Percentiles rank a stretch among this genome's conserved stretches.
Conservation (phyloP, 2,797 vertebrate species). For the Distichodus sexfasciatus region DNA sequence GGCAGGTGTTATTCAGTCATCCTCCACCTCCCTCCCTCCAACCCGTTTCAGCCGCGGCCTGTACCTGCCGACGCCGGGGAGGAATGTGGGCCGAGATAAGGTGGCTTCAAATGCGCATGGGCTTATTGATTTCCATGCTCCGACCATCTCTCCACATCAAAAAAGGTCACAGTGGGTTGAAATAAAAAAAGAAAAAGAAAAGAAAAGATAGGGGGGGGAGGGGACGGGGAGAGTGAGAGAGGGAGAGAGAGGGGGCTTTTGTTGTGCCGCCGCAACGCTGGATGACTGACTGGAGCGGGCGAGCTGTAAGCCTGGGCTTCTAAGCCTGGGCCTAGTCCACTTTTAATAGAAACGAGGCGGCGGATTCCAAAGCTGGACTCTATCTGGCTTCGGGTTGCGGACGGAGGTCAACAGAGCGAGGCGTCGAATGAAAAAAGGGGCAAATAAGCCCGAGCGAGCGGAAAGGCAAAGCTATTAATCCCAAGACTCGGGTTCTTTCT, state of each 20-base stretch:
- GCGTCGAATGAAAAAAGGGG: background rate
- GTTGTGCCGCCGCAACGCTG: conserved; percentile 16
- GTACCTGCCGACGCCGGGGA: conserved; percentile 18
- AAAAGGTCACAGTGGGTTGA: conserved; percentile 34
- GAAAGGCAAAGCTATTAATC: conserved; percentile 13
- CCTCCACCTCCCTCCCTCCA: conserved; percentile 5
- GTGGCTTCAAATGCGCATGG: conserved; percentile 35
- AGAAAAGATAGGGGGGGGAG: background rate
- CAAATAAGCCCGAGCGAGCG: background rate
- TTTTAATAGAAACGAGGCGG: conserved; percentile 23
- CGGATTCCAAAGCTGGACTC: conserved; percentile 11
- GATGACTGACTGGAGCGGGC: conserved; percentile 6
- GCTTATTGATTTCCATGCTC: conserved; percentile 41
- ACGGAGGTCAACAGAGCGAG: background rate
- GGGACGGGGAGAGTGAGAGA: background rate
- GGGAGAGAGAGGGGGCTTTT: conserved; percentile 16
- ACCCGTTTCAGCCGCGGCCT: conserved; percentile 9
- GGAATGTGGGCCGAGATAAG: conserved; percentile 43
- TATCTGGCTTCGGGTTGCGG: conserved; percentile 17
- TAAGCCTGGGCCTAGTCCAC: conserved; percentile 17
- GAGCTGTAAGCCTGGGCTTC: conserved; percentile 14
- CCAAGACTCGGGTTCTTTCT: background rate
- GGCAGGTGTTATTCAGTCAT: background rate
- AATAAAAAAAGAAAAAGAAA: conserved; percentile 2
- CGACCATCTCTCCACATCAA: conserved; percentile 41